These are phyloP conservation scores for Eurois occulta DNA, from an alignment of 2,888 invertebrate species.

Conservation along the genomic window DNA sequence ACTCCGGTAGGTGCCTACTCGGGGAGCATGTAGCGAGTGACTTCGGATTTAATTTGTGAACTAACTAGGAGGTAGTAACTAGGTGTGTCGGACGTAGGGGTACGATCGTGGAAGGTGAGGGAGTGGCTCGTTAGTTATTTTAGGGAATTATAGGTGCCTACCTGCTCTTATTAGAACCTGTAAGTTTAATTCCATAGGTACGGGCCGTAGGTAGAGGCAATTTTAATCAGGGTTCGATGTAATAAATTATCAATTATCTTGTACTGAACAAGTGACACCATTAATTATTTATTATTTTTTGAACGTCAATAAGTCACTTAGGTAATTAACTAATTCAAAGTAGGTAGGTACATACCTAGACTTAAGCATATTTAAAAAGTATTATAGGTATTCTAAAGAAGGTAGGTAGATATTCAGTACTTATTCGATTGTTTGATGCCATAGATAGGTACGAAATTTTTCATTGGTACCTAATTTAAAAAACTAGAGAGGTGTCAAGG, in stretches of 20 bases:
- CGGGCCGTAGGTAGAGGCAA: too few relatives aligned
- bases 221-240: neutral
- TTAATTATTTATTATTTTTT: too few relatives aligned
- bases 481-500: too few relatives aligned
- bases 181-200: neutral
- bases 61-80: neutral
- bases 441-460: too few relatives aligned
- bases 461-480: too few relatives aligned
- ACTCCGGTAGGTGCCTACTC: neutral
- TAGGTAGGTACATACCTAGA: too few relatives aligned
- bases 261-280: neutral
- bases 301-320: neutral
- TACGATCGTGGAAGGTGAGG: neutral
- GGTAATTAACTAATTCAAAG: neutral
- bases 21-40: neutral
- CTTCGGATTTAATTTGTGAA: conserved; percentile 30
- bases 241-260: neutral
- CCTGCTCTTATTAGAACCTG: neutral
- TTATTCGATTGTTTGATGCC: too few relatives aligned
- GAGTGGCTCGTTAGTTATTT: neutral
- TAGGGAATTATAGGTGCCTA: neutral
- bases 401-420: too few relatives aligned
- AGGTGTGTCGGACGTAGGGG: neutral
- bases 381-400: too few relatives aligned
- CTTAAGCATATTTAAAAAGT: too few relatives aligned